Base-by-base conservation (phyloP, 2,797 vertebrate genomes). In the Nyctibius grandis region DNA sequence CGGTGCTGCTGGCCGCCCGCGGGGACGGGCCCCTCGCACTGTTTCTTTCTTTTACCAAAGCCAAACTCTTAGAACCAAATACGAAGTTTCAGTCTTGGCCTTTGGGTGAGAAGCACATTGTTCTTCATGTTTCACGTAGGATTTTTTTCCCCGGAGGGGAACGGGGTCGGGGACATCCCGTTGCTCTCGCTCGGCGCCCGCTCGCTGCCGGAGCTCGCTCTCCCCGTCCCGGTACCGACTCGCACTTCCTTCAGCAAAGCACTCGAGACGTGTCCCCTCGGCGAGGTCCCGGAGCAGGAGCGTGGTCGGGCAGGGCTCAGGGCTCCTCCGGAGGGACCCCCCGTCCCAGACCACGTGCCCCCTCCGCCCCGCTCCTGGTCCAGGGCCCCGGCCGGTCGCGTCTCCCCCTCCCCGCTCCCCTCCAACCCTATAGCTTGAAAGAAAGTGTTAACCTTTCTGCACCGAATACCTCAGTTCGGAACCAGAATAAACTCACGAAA, bases 391-490 rank as follows among this genome's bases (percentile, higher is more conserved):
- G 57, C 85, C 65, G 5, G 9, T 16, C 2, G 12, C 12, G 3
- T n/a, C 36, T 28, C 44, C 38, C 28, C 91, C 78, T 56, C 23
- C 47, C 57, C 12, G 6, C 48, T 2, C 40, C 63, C 59, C 90
- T 89, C 81, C 28, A 11, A 13, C 85, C 85, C 86, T 88, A 25
- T 57, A 88, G 91, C 95, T 91, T 91, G 91, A 87, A 78, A 76
- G 84, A 81, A 89, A 95, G 89, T 56, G 86, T 96, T 94, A 95
- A 91, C 95, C 95, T 96, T 97, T 97, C 97, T 96, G 95, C 95
- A 97, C 92, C 88, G 80, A 96, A 97, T 98, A 98, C 98, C 98
- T 98, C 98, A 98, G 91, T 95, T 96, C 79, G 94, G 96, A 97
- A 95, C 93, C 97, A 93, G 96, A 97, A 68, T 20, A 10, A 88